Evolutionary conservation across 2,888 invertebrate species (phyloP), one percentile per base, ranked within the genome.

Genomic region (Cataglyphis livida): DNA sequence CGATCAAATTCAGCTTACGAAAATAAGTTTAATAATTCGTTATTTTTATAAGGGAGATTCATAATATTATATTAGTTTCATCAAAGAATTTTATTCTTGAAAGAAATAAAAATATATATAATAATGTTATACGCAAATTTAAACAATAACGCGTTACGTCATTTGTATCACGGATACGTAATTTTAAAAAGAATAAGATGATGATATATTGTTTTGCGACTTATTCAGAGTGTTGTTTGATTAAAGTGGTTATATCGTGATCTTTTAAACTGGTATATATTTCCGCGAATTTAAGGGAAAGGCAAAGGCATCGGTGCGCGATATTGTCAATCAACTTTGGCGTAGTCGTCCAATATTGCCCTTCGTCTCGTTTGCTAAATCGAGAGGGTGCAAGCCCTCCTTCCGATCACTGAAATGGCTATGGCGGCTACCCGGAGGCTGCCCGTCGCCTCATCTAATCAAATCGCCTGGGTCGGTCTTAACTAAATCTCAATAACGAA

Each of bases 281-380:
- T 51, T 7, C 32, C 44, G 15, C 5, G n/a, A 65, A 84, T 73
- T 78, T 66, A 41, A 61, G 15, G 44, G 44, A 57, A 65, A 78
- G 76, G 28, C 51, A 48, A 66, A 83, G 68, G 84, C 84, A 71
- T 59, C 61, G 79, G 44, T 48, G 87, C 86, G 71, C 76, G 90
- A 85, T 90, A 89, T 90, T 85, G 83, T 89, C 86, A 82, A 89
- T 89, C 89, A 83, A 62, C 66, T 73, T 57, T 54, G 44, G 12
- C 64, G 44, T 25, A 35, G 70, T 66, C 38, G 81, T 32, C 18
- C 76, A 70, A 86, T 82, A 78, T 78, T 82, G 74, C 71, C 81
- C 78, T 73, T 12, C 79, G 83, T 83, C 81, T 84, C 84, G 85
- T 83, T 86, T 62, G 65, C 38, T 32, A 70, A 84, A 85, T 74